Evolutionary conservation across 2,888 invertebrate species (phyloP), one percentile per base, ranked within the genome.

Genomic region (Nineta flava): DNA sequence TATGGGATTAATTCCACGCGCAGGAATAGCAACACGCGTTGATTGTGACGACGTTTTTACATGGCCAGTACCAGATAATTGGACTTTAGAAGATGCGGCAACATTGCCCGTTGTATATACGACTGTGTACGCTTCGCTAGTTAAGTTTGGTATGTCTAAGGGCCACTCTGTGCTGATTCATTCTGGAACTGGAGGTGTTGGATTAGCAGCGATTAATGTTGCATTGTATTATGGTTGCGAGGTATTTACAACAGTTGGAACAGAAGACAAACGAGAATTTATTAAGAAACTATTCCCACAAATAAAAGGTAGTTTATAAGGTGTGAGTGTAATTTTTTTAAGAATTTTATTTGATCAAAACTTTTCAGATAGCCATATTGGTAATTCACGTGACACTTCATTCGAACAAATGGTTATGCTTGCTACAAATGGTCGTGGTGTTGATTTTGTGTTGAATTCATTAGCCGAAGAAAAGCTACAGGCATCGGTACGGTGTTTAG

Each of bases 381-480:
- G 87, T 60, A 88, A 93, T 67, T 88, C 93, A 48, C 79, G 93
- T 58, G 85, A 91, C 69, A 73, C 79, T 10, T 78, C 79, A 49
- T 96, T 96, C 68, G 95, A 95, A 68, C 83, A 84, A 64, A 75
- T 91, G 60, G 72, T 96, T 48, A 73, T 87, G 64, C 72, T 73
- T 43, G 78, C 81, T 60, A 95, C 94, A 0, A 69, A 76, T 55
- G 95, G 95, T 32, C 77, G 76, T 57, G 94, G 94, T 52, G 95
- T 96, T 5, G 87, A 97, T 66, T 68, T 94, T 31, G 85, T 94
- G 12, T 68, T 91, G 9, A 97, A 97, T 65, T 94, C 93, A 0
- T 68, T 97, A 42, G 80, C 94, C 1, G 94, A 91, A 55, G 77
- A 78, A 49, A 77, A 77, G 61, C 66, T 79, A n/a, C 59, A 61